Evolutionary conservation across 2,797 vertebrate species (phyloP).

Genomic region (Parotocinclus haroldoi): DNA sequence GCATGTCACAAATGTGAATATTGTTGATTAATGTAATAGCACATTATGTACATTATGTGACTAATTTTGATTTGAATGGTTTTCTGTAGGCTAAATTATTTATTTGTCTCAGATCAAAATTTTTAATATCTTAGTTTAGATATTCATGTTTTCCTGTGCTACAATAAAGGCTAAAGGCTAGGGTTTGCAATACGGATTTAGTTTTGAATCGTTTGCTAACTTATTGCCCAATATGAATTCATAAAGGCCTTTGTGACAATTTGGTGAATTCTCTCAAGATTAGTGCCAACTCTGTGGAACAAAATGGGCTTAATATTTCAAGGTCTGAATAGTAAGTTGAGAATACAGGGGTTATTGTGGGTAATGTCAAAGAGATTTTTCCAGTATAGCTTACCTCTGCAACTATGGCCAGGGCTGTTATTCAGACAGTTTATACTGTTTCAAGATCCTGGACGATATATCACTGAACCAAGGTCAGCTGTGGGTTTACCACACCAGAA

Average conservation of each 20-base stretch:
- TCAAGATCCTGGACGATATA: conserved; percentile 34
- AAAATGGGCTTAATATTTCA: conserved; percentile 23
- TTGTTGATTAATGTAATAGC: too few species aligned
- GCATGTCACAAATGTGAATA: too few species aligned
- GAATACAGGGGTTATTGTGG: conserved; percentile 22
- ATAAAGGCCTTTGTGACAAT: conserved; percentile 1
- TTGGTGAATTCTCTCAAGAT: conserved; percentile 12
- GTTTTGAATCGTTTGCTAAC: too few species aligned
- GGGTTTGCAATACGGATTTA: too few species aligned
- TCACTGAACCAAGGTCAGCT: conserved; percentile 38
- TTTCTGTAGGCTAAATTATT: too few species aligned
- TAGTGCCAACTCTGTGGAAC: neutral
- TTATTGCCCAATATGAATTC: too few species aligned
- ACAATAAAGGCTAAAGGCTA: too few species aligned
- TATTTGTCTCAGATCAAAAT: too few species aligned
- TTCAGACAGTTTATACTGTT: conserved; percentile 38
- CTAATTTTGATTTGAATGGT: too few species aligned
- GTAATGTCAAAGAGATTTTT: conserved; percentile 31
- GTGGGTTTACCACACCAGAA: conserved; percentile 39
- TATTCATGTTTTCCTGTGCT: too few species aligned
- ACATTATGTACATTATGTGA: too few species aligned
- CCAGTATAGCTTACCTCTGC: conserved; percentile 36
- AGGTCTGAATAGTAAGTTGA: conserved; percentile 7
- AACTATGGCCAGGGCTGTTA: conserved; percentile 35
- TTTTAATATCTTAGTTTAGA: too few species aligned